Percentiles rank a stretch among this genome's conserved stretches.
phyloP scores from a whole-genome alignment of 2,797 vertebrate species.

The Falco concolor region DNA sequence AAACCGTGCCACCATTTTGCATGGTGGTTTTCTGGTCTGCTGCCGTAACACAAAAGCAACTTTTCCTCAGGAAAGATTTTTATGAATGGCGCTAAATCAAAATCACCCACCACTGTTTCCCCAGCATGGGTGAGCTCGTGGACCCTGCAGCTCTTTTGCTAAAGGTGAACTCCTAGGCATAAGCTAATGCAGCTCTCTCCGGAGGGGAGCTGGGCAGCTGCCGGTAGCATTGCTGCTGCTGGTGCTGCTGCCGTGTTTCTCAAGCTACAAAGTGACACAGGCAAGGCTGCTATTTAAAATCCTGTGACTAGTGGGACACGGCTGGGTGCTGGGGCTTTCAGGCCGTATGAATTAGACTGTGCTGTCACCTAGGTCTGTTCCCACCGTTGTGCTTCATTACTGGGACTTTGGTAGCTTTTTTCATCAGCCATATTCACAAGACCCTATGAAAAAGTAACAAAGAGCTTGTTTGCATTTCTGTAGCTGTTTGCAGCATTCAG shows the following conservation, averaged over 20 bases:
- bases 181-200: neutral
- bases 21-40: neutral
- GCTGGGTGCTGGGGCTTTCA: neutral
- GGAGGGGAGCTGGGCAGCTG: neutral
- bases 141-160: neutral
- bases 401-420: neutral
- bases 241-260: neutral
- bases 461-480: neutral
- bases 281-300: neutral
- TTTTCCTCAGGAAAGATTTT: neutral
- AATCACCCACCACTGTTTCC: neutral
- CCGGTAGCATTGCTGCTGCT: accelerated
- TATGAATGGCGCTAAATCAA: neutral
- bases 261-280: neutral
- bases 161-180: neutral
- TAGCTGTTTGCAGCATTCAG: neutral
- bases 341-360: neutral
- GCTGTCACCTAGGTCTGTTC: neutral
- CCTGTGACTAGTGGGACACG: neutral
- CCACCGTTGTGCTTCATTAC: neutral
- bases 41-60: neutral
- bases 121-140: neutral
- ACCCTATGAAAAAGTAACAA: neutral
- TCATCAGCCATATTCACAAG: neutral
- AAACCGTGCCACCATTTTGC: neutral